Evolutionary conservation across 2,888 invertebrate genomes (phyloP), one percentile per base, ranked within the genome.

Genomic region (Cephus spinipes): DNA sequence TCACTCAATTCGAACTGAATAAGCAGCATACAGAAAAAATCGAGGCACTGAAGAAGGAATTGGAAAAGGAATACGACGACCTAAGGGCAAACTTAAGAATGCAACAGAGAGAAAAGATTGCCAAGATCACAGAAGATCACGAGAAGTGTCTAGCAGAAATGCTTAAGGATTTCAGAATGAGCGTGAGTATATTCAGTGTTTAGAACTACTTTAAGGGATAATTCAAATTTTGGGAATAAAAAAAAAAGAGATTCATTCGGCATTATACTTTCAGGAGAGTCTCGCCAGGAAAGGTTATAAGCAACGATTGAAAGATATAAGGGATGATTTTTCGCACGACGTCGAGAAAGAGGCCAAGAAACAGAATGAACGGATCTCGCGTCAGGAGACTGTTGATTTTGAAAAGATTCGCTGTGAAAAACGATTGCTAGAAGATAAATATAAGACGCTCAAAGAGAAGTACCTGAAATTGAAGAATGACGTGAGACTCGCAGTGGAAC

Each of bases 391-490:
- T 68, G 86, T 89, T 11, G 92, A 92, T 36, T 95, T 93, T 84
- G 95, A 95, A 85, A 95, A 95, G 88, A 91, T 95, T 77, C 93
- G 95, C 6, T 95, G 95, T 86, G 95, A 96, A 87, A 95, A 95
- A 85, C 92, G 95, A n/a, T 89, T 95, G 73, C 88, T 96, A 3
- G 95, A 95, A 83, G 96, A 96, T 84, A 97, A 97, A 89, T 97
- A 97, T 89, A 93, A 94, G 74, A 95, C 95, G 77, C 92, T 97
- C 76, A 97, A 97, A 90, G 96, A 96, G 88, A 97, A 97, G 90
- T 97, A 97, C 86, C 93, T 95, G 33, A 93, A 96, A 23, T 92
- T 97, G 78, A 97, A 97, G 90, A 95, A 95, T 33, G 96, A 97
- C 83, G 96, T 97, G 12, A 95, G 96, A 91, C 92, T 95, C 35